Base-by-base conservation (phyloP, 1,140 invertebrate genomes). In the Mactra quadrangularis region DNA sequence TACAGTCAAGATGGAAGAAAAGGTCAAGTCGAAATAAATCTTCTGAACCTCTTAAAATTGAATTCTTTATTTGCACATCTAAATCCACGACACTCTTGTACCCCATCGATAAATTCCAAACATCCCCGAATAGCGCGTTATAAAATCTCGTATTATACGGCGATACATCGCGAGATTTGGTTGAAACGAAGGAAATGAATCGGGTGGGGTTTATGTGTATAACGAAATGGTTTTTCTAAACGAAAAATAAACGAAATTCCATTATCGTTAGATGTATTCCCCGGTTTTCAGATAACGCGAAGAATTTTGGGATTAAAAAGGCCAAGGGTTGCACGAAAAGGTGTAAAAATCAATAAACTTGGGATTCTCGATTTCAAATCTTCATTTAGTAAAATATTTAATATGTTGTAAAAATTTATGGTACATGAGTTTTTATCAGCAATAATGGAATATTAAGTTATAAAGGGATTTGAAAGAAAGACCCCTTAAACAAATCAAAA, bases 1-100 rank as follows among this genome's bases (percentile, higher is more conserved):
- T 50, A 76, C 50, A 45, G 27, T 29, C 25, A 76, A 62, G 74
- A 62, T 62, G n/a, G 41, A 76, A 29, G 27, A 62, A 76, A 62
- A 45, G 74, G 74, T 76, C 74, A 76, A 76, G 74, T 62, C 55
- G 25, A 76, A 62, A 76, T 76, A 76, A 76, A 76, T 64, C 74
- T 64, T 52, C 22, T 76, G 62, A 76, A 76, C 74, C 57, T 76
- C 74, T 62, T 76, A 76, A 76, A 76, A 76, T 76, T 76, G 74
- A 53, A 76, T 76, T 76, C 74, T 76, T 76, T 76, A 76, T 76
- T 76, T 76, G 57, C 59, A 62, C 55, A 29, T 33, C 35, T 25
- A 76, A 76, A 76, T 76, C 74, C 74, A 22, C 33, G 74, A 57
- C 74, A 76, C 59, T 55, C 74, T 62, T 60, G 31, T 60, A 60